Conservation (phyloP, 2,888 invertebrate genomes). For the Homarus gammarus region DNA sequence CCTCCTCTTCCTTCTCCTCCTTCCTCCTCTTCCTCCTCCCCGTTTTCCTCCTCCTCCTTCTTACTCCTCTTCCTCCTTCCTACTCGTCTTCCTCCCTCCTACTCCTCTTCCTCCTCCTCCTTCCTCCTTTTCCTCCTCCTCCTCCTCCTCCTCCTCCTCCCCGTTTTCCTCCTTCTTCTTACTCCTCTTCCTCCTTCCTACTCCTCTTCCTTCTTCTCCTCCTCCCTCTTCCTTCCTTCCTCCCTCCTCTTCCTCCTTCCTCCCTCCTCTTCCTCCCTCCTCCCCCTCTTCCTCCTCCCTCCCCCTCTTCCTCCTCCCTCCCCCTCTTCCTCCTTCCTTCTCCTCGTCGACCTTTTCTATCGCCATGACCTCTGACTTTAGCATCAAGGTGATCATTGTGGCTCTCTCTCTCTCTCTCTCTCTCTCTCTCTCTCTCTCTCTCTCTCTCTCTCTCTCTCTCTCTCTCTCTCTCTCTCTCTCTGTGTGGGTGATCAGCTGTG, state of each 20-base stretch:
- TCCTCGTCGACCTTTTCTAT: too few relatives aligned
- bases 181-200: not conserved
- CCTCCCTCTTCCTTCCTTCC: not conserved
- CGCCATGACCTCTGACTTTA: too few relatives aligned
- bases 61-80: too few relatives aligned
- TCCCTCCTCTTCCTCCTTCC: not conserved
- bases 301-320: not conserved
- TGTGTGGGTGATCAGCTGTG: too few relatives aligned
- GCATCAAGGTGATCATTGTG: too few relatives aligned
- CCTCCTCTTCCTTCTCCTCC: conserved; percentile 6
- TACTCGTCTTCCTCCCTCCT: too few relatives aligned
- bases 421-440: too few relatives aligned
- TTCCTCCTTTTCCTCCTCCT: not conserved
- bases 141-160: not conserved
- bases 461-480: too few relatives aligned
- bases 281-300: not conserved
- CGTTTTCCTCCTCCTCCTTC: not conserved
- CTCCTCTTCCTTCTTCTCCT: not conserved
- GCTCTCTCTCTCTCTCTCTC: too few relatives aligned
- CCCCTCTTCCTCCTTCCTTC: not conserved
- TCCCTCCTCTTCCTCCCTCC: not conserved
- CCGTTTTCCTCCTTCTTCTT: not conserved
- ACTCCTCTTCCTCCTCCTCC: conserved; percentile 6
- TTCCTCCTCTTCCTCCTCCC: not conserved
- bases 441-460: too few relatives aligned